phyloP scores from a whole-genome alignment of 2,797 vertebrate genomes.

The Sparus aurata region DNA sequence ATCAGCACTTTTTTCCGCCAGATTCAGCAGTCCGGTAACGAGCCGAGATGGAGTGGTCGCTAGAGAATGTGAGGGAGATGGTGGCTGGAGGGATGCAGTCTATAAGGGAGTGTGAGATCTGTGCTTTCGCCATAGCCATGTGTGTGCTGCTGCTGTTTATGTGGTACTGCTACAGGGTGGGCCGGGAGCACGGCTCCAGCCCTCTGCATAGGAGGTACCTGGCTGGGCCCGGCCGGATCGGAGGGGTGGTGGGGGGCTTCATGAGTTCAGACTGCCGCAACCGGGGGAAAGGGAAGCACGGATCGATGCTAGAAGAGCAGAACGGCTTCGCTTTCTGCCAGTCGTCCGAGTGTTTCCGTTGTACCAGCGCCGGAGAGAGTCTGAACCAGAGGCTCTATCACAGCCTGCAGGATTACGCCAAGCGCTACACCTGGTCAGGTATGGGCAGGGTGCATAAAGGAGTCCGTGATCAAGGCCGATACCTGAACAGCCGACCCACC shows the following conservation, averaged over 20 bases:
- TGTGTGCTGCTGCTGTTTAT: conserved; percentile 93
- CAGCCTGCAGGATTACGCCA: conserved; percentile 98
- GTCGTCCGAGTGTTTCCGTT: conserved; percentile 92
- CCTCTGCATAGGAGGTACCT: conserved; percentile 81
- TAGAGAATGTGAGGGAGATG: conserved; percentile 93
- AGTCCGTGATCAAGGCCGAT: conserved; percentile 94
- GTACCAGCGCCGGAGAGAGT: conserved; percentile 88
- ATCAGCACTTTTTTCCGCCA: conserved; percentile 47
- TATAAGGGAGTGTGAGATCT: conserved; percentile 92
- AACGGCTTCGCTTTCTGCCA: conserved; percentile 94
- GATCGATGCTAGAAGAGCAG: conserved; percentile 88
- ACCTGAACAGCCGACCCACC: conserved; percentile 90
- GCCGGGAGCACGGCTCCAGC: conserved; percentile 90
- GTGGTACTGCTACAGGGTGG: conserved; percentile 98
- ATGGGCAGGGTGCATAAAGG: conserved; percentile 99
- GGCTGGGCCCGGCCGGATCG: conserved; percentile 73
- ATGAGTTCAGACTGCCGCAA: conserved; percentile 82
- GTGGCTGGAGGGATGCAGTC: conserved; percentile 94
- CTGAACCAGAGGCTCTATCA: conserved; percentile 97
- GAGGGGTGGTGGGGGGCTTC: conserved; percentile 83
- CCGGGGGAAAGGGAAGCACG: conserved; percentile 81
- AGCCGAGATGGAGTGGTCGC: conserved; percentile 87
- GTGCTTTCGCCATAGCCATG: conserved; percentile 87
- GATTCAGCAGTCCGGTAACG: conserved; percentile 38
- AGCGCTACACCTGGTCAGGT: conserved; percentile 98